Base-by-base conservation (phyloP, 2,797 vertebrate genomes). In the Cyclopterus lumpus region DNA sequence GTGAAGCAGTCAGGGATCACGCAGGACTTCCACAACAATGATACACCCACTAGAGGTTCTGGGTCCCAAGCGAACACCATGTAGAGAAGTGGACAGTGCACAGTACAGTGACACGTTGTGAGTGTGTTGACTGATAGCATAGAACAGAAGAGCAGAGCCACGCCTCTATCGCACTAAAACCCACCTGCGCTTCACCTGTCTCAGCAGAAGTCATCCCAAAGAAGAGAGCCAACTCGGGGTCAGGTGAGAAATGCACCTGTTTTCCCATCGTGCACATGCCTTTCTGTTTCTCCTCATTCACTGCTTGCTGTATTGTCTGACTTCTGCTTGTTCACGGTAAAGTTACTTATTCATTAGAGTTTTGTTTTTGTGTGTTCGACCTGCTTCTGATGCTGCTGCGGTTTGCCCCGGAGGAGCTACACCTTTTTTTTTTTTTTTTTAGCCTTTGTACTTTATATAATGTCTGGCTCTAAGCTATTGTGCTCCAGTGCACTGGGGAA, bases 161-260 rank as follows among this genome's bases (percentile, higher is more conserved):
- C 89, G 44, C 89, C 89, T 86, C 71, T 40, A 0, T 10, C n/a
- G 54, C 9, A 48, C 58, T 85, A 66, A 84, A 91, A 75, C 76
- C 84, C 65, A 82, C 84, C 86, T 92, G 82, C 55, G 0, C 68
- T 75, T 73, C 53, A 64, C 80, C 73, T 80, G 40, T 90, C 63
- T 82, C 62, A 72, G 68, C 92, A 95, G 95, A 91, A 75, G 88
- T 93, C 80, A 54, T 84, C 67, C 94, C 91, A 68, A 96, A 95
- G 91, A 95, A 92, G 78, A 93, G 92, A 87, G 85, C 89, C 65
- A 92, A 86, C 81, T 94, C 94, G 0, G 85, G 72, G 0, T 86
- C 71, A 89, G 94, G 95, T 96, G 84, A 91, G 92, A 76, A 20
- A 44, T 60, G 0, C 67, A 79, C 66, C 67, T 61, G 42, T 49